Percentiles rank a stretch among this genome's conserved stretches.
Evolutionary conservation across 2,797 vertebrate species (phyloP).

Genomic region (Malacoraja senta): DNA sequence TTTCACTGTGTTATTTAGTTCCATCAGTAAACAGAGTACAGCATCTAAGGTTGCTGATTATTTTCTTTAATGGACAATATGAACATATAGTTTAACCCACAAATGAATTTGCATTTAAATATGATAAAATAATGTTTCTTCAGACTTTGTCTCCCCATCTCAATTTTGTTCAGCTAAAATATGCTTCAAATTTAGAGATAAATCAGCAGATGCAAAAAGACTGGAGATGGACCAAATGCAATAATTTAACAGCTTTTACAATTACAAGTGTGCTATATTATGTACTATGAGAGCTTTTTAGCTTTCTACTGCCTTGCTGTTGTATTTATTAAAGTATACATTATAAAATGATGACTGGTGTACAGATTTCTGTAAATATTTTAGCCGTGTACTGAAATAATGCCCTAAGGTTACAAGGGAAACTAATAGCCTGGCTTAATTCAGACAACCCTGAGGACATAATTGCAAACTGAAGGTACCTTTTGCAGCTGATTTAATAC

Average conservation of each 20-base stretch:
- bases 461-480: slow-evolving; percentile 26
- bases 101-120: background rate
- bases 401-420: slow-evolving; percentile 18
- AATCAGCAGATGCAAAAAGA: background rate
- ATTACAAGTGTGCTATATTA: background rate
- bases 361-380: slow-evolving; percentile 29
- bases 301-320: background rate
- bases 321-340: background rate
- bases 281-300: background rate
- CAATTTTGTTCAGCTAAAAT: background rate
- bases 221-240: background rate
- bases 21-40: background rate
- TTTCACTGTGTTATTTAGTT: background rate
- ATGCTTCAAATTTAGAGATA: background rate
- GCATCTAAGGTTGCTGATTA: background rate
- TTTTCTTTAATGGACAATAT: background rate
- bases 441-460: slow-evolving; percentile 7
- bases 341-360: background rate
- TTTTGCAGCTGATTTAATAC: slow-evolving; percentile 30
- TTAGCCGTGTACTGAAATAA: slow-evolving; percentile 27
- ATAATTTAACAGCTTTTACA: background rate
- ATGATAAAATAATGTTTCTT: background rate
- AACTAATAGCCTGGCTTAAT: slow-evolving; percentile 12
- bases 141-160: background rate
- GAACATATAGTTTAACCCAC: background rate